phyloP scores from a whole-genome alignment of 2,113 vertebrate species.

The Petrocephalus zakoni region DNA sequence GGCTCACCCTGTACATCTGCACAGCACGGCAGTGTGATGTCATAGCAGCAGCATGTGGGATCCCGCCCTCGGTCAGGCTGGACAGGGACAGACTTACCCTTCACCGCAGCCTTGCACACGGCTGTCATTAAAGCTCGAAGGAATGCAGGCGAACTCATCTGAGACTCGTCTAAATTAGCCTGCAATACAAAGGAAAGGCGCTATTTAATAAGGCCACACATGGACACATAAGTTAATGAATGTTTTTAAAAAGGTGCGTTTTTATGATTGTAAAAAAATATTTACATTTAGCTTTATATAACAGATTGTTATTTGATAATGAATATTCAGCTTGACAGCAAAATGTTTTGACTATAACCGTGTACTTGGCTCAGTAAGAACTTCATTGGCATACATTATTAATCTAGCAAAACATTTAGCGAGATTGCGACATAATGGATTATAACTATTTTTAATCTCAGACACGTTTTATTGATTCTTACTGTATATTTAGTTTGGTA shows the following conservation, averaged over 20 bases:
- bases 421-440: not conserved
- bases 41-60: not conserved
- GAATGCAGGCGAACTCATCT: slow-evolving; percentile 94
- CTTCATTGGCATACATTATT: not conserved
- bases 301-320: not conserved
- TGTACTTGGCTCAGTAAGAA: not conserved
- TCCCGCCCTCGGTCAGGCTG: not conserved
- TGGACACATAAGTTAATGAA: not conserved
- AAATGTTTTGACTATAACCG: not conserved
- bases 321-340: not conserved
- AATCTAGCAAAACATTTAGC: not conserved
- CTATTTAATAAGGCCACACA: not conserved
- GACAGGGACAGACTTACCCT: slow-evolving; percentile 68
- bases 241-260: not conserved
- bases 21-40: not conserved
- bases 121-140: slow-evolving; percentile 98
- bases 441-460: not conserved
- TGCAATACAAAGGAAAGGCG: slow-evolving; percentile 48
- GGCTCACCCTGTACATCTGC: too few species aligned
- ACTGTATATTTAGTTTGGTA: not conserved
- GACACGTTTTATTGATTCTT: not conserved
- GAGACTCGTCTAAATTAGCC: slow-evolving; percentile 89
- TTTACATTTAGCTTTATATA: not conserved
- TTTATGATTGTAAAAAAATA: not conserved
- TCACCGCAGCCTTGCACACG: slow-evolving; percentile 95